phyloP scores from a whole-genome alignment of 2,888 invertebrate genomes.

The Trypoxylon attenuatum region DNA sequence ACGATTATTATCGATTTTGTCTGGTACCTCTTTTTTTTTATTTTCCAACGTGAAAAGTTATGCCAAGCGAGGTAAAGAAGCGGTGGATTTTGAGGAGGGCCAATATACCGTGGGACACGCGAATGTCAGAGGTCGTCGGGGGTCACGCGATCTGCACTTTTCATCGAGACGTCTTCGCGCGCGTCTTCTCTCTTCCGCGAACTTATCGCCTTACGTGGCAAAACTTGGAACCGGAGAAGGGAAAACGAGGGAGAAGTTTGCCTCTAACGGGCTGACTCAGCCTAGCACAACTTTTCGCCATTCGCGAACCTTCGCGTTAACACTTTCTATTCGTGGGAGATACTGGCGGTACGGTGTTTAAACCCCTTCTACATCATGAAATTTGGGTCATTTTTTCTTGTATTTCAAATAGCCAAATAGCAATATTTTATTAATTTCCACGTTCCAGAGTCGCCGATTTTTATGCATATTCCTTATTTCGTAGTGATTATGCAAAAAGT shows the following conservation, averaged over 20 bases:
- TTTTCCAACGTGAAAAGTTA: conserved; percentile 3
- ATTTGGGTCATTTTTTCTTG: too few species aligned
- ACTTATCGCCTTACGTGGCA: conserved; percentile 29
- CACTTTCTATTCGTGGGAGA: too few species aligned
- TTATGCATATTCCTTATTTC: too few species aligned
- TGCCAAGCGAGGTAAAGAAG: not conserved
- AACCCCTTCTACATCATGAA: too few species aligned
- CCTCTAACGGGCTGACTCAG: conserved; percentile 41
- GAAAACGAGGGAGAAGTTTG: conserved; percentile 35
- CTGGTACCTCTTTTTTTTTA: not conserved
- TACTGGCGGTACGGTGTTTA: too few species aligned
- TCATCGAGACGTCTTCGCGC: conserved; percentile 15
- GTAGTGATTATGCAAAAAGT: too few species aligned
- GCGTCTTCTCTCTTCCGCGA: conserved; percentile 5
- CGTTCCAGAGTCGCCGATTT: too few species aligned
- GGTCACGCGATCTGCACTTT: conserved; percentile 26
- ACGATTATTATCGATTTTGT: too few species aligned
- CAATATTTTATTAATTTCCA: too few species aligned
- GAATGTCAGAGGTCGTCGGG: conserved; percentile 7
- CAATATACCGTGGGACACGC: not conserved
- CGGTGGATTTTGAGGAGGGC: not conserved
- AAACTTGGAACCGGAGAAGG: conserved; percentile 35
- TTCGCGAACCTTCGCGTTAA: conserved; percentile 28
- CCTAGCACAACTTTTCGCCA: conserved; percentile 10
- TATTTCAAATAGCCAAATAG: too few species aligned